Conservation (phyloP, 2,797 vertebrate genomes). For the Tamandua tetradactyla region DNA sequence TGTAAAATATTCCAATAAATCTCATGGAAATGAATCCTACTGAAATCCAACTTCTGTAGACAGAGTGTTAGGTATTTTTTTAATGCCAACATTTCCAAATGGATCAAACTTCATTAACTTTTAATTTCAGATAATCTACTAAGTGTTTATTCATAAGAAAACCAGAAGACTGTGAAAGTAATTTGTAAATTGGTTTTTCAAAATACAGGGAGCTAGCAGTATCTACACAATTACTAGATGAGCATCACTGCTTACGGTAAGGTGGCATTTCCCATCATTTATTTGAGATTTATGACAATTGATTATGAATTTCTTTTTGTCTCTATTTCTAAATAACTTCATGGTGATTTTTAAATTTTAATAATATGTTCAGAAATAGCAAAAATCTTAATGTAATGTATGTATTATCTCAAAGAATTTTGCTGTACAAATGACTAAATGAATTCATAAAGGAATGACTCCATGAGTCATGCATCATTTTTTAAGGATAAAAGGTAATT, state of each 20-base stretch:
- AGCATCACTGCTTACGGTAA: slow-evolving; percentile 54
- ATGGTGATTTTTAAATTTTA: slow-evolving; percentile 24
- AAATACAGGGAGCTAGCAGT: slow-evolving; percentile 18
- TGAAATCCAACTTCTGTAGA: not conserved
- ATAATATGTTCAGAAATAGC: not conserved
- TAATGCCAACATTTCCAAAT: slow-evolving; percentile 58
- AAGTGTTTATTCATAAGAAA: slow-evolving; percentile 76
- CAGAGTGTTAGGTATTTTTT: slow-evolving; percentile 42
- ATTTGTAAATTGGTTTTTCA: slow-evolving; percentile 71
- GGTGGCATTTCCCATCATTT: slow-evolving; percentile 13
- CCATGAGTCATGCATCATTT: not conserved
- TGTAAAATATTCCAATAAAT: slow-evolving; percentile 37
- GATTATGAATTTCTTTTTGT: not conserved
- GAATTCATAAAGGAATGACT: not conserved
- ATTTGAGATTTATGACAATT: slow-evolving; percentile 3
- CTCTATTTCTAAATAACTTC: slow-evolving; percentile 28
- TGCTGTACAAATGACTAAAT: not conserved
- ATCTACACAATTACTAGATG: slow-evolving; percentile 62
- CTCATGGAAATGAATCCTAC: not conserved
- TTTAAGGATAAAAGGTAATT: not conserved
- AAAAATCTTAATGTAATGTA: not conserved
- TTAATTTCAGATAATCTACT: slow-evolving; percentile 74
- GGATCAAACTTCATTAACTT: slow-evolving; percentile 71
- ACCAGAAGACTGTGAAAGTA: slow-evolving; percentile 52
- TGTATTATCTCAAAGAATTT: not conserved